Base-by-base conservation (phyloP, 2,797 vertebrate species). In the Xerus rutilus region DNA sequence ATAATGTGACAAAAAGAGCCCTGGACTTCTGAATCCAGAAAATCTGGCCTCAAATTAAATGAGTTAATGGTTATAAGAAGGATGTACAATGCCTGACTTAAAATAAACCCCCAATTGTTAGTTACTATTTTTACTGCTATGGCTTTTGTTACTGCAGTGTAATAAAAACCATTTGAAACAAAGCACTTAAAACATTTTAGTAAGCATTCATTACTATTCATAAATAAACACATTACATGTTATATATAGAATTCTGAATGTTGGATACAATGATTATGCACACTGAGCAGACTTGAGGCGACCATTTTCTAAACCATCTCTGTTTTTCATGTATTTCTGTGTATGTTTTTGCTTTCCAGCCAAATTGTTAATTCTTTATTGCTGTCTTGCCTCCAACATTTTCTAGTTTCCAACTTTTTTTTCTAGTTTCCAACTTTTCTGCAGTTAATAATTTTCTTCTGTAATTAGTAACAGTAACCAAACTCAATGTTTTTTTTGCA, bases 381-480 rank as follows among this genome's bases (percentile, higher is more conserved):
- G 94, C 73, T 97, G 70, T 74, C 59, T 64, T 95, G 89, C 45
- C 11, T 95, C 78, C 72, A 94, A 96, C n/a, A 73, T 95, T 96
- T 96, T 93, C 92, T 96, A 92, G 65, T 95, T 96, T 94, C 79
- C 89, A 94, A 86, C 35, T 86, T 77, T 91, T 96, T 95, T 96
- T 96, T 93, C 92, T 96, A 92, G 65, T 95, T 96, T 94, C 79
- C 89, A 94, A 86, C 35, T 86, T 77, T 91, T 96, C 91, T 86
- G 76, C 91, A 93, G 96, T 95, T 97, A 96, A 87, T 88, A 86
- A 6, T 87, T 86, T 90, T 96, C 85, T 85, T 73, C 93, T 86
- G 32, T 96, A 97, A 97, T 97, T 97, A 95, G 77, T 96, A 95
- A 95, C 97, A 97, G 95, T 96, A 86, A 96, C 76, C 59, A 94